phyloP scores from a whole-genome alignment of 2,797 vertebrate species.

The Danio albolineatus region DNA sequence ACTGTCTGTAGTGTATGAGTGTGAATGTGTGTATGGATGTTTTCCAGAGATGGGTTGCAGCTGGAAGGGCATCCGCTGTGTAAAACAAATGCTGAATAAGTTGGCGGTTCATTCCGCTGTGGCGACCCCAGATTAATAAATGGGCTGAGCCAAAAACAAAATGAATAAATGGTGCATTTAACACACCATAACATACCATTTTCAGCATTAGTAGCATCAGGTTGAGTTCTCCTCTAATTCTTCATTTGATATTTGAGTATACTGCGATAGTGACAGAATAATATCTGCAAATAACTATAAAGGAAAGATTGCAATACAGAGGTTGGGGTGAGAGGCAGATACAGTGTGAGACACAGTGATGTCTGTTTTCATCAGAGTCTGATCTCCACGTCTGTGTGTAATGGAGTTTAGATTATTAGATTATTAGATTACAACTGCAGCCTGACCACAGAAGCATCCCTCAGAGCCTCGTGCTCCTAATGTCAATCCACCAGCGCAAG shows the following conservation, averaged over 20 bases:
- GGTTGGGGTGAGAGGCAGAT: neutral
- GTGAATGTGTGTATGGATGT: too few relatives aligned
- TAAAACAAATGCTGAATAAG: too few relatives aligned
- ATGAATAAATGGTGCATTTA: too few relatives aligned
- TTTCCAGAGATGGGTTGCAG: too few relatives aligned
- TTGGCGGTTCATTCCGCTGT: too few relatives aligned
- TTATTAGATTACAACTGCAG: conserved; percentile 41
- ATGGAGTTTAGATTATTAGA: conserved; percentile 35
- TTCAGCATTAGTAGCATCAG: too few relatives aligned
- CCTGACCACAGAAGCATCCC: conserved; percentile 6
- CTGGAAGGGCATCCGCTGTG: too few relatives aligned
- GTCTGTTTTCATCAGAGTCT: conserved; percentile 22
- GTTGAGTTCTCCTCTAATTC: too few relatives aligned
- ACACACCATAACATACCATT: too few relatives aligned
- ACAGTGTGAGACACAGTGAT: conserved; percentile 10
- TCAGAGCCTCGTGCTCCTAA: conserved; percentile 6
- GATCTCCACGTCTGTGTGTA: conserved; percentile 21
- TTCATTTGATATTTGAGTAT: neutral
- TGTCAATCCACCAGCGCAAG: conserved; percentile 28
- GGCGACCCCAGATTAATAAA: too few relatives aligned
- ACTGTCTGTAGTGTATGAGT: too few relatives aligned
- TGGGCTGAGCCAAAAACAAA: too few relatives aligned
- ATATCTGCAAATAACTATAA: neutral
- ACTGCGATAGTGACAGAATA: neutral
- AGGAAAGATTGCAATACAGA: neutral